These are phyloP conservation scores for Lota lota DNA, from an alignment of 2,113 vertebrate species.

Conservation along the genomic window DNA sequence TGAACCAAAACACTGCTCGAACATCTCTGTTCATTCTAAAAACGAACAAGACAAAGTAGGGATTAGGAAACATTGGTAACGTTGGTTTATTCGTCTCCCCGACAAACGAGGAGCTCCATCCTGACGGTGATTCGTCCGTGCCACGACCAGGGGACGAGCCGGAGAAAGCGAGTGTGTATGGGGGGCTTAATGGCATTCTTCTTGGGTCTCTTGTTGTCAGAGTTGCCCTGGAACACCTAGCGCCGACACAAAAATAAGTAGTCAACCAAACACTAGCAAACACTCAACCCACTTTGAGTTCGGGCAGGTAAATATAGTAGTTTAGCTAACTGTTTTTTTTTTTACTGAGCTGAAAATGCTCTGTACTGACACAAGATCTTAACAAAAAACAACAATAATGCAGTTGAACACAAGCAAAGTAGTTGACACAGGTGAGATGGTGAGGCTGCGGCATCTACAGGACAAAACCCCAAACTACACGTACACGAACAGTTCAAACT, in stretches of 20 bases:
- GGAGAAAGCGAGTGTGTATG: constrained; percentile 74
- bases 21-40: neutral
- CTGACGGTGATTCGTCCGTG: constrained; percentile 84
- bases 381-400: neutral
- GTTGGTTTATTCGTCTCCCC: constrained; percentile 73
- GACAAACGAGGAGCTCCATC: constrained; percentile 82
- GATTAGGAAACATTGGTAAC: neutral
- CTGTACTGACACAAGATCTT: no score
- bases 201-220: constrained; percentile 85
- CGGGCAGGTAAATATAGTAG: no score
- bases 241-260: neutral
- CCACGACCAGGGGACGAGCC: constrained; percentile 87
- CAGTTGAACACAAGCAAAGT: neutral
- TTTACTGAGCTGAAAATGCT: no score
- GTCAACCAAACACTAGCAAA: neutral
- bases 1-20: no score
- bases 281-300: neutral
- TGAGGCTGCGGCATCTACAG: neutral
- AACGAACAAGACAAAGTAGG: neutral
- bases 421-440: neutral
- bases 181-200: constrained; percentile 85
- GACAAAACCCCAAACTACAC: no score
- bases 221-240: constrained; percentile 88
- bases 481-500: no score
- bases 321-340: neutral